phyloP scores from a whole-genome alignment of 2,888 invertebrate species.

The Sarcophaga subvicina region DNA sequence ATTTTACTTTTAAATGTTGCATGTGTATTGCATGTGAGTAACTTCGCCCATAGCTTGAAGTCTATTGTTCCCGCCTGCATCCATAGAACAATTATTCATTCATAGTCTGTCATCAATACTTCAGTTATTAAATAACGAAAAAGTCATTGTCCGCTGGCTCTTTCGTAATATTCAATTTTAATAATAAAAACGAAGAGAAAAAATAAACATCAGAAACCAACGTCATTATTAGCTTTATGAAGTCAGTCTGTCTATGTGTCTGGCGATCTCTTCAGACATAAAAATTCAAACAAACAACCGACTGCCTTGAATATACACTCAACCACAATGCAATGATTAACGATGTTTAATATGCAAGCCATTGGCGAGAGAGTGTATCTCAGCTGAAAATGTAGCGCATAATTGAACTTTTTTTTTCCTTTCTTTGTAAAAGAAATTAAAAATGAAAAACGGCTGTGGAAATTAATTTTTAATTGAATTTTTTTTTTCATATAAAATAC shows the following conservation, averaged over 20 bases:
- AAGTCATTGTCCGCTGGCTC: background rate
- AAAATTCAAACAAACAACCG: background rate
- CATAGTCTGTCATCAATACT: background rate
- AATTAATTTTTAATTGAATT: background rate
- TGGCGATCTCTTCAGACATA: background rate
- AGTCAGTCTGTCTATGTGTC: background rate
- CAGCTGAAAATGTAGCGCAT: background rate
- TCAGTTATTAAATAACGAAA: background rate
- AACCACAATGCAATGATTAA: background rate
- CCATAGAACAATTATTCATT: too few species aligned
- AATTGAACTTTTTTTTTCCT: background rate
- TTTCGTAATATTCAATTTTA: background rate
- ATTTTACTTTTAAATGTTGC: too few species aligned
- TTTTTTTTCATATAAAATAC: background rate
- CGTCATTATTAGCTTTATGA: background rate
- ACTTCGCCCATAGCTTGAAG: too few species aligned
- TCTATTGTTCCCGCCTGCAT: too few species aligned
- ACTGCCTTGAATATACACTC: background rate
- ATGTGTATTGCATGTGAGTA: too few species aligned
- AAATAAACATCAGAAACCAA: background rate
- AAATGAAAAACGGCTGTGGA: background rate
- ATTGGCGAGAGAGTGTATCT: background rate
- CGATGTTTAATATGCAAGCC: background rate
- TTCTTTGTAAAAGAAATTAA: background rate
- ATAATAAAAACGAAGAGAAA: background rate